Conservation (phyloP, 2,113 vertebrate genomes). For the Bubo blakistoni region DNA sequence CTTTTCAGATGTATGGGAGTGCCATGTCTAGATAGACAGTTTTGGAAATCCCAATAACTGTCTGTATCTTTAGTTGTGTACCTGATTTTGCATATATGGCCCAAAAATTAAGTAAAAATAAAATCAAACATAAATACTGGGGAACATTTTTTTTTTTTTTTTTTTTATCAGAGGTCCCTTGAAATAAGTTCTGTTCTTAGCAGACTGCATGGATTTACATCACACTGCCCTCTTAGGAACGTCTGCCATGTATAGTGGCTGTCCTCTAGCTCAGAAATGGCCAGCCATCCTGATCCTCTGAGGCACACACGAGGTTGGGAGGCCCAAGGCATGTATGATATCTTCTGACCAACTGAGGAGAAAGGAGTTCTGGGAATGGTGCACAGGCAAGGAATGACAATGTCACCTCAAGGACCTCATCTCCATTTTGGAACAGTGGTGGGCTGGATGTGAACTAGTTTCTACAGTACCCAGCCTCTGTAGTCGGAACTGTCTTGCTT, state of each 20-base stretch:
- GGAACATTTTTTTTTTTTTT: neutral
- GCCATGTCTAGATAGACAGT: neutral
- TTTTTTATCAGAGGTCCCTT: neutral
- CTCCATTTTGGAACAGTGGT: neutral
- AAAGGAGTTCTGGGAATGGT: neutral
- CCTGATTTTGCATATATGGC: neutral
- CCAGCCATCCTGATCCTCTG: neutral
- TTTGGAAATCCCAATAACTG: neutral
- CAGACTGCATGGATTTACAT: neutral
- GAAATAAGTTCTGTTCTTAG: neutral
- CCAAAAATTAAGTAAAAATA: neutral
- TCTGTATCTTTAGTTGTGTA: neutral
- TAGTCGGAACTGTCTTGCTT: neutral
- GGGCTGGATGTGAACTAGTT: neutral
- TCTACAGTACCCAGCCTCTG: neutral
- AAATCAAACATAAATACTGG: neutral
- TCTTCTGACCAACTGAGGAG: neutral
- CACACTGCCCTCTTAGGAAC: neutral
- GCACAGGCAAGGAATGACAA: neutral
- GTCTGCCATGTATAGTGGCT: neutral
- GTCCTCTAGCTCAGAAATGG: neutral
- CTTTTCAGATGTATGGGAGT: neutral
- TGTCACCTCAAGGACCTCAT: neutral
- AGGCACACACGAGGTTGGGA: neutral
- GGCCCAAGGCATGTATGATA: accelerated